Conservation (phyloP, 92 coral and sea anemone genomes). For the Galaxea fascicularis region DNA sequence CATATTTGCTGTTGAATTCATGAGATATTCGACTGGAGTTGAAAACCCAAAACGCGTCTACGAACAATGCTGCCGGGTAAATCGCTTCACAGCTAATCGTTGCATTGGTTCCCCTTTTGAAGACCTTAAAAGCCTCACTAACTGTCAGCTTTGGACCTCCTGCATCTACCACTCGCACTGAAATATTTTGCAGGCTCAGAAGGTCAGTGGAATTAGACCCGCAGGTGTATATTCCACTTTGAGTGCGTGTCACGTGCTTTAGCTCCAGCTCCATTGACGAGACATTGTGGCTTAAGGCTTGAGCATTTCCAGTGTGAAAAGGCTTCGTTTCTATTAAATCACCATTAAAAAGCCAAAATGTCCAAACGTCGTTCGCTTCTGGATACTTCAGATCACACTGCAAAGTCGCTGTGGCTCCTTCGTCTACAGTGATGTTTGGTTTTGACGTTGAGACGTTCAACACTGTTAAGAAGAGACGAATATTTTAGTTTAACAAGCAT, state of each 20-base stretch:
- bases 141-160: background rate
- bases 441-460: slow-evolving; percentile 1
- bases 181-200: background rate
- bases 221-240: slow-evolving; percentile 27
- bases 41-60: slow-evolving; percentile 22
- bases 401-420: slow-evolving; percentile 14
- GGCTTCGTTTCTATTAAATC: background rate
- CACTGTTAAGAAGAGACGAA: background rate
- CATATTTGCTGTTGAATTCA: background rate
- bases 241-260: slow-evolving; percentile 8
- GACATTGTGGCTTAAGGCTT: background rate
- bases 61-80: slow-evolving; percentile 22
- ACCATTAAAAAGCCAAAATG: slow-evolving; percentile 32
- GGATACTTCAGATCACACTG: background rate
- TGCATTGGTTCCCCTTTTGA: background rate
- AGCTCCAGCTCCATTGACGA: background rate
- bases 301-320: background rate
- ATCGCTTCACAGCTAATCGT: slow-evolving; percentile 13
- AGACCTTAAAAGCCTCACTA: background rate
- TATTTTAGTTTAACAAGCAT: background rate
- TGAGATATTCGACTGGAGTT: slow-evolving; percentile 10
- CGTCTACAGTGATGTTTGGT: background rate
- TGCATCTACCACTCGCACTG: background rate
- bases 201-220: slow-evolving; percentile 5
- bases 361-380: background rate